Conservation (phyloP, 2,113 vertebrate genomes). For the Cynoglossus semilaevis region DNA sequence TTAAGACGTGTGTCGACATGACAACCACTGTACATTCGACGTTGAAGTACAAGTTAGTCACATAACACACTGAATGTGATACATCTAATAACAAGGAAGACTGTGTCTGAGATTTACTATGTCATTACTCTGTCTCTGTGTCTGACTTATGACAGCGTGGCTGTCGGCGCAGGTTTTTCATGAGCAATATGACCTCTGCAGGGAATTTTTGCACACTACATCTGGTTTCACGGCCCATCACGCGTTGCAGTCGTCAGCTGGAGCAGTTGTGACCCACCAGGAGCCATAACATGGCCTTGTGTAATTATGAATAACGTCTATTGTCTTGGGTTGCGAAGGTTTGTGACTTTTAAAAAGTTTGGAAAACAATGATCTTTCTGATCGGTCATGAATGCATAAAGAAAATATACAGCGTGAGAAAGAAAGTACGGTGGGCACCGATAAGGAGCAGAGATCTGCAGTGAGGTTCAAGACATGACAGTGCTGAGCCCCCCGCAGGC, state of each 20-base stretch:
- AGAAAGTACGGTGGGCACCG: too few relatives aligned
- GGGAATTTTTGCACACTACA: constrained; percentile 50
- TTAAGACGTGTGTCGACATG: background rate
- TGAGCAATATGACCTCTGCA: constrained; percentile 40
- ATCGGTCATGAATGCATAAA: too few relatives aligned
- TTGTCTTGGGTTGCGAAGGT: too few relatives aligned
- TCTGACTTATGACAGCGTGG: constrained; percentile 39
- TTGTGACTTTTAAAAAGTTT: too few relatives aligned
- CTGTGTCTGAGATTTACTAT: constrained; percentile 40
- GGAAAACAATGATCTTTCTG: too few relatives aligned
- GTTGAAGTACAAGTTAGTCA: constrained; percentile 12
- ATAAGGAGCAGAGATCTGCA: too few relatives aligned
- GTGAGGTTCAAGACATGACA: too few relatives aligned
- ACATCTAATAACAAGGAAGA: constrained; percentile 53
- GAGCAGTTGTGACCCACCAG: constrained; percentile 52
- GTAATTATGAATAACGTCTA: constrained; percentile 50
- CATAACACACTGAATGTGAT: constrained; percentile 42
- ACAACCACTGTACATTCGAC: constrained; percentile 11
- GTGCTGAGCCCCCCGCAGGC: too few relatives aligned
- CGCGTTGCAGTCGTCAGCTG: constrained; percentile 41
- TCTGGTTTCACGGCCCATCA: constrained; percentile 61
- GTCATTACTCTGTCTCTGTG: constrained; percentile 33
- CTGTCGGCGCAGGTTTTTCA: constrained; percentile 49
- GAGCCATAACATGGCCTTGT: constrained; percentile 19
- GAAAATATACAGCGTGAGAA: too few relatives aligned